Evolutionary conservation across 64 coral and sea anemone species (phyloP).

Genomic region (Anthopleura sola): DNA sequence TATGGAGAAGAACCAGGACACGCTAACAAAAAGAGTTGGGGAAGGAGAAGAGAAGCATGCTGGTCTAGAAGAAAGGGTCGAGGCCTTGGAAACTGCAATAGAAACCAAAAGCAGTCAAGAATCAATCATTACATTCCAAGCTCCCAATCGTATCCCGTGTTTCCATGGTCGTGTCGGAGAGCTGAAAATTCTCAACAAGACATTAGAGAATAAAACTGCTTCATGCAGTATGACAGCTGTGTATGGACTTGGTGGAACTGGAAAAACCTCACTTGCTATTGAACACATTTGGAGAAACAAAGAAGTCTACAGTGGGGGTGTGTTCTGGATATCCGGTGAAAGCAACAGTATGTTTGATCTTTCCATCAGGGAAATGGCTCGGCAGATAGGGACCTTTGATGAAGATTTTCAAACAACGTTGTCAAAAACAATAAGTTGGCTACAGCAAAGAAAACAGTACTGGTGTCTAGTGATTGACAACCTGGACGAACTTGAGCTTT

Average conservation of each 20-base stretch:
- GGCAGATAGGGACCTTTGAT: no score
- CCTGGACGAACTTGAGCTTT: constrained; percentile 41
- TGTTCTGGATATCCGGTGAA: no score
- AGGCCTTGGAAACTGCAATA: constrained; percentile 10
- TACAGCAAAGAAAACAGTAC: constrained; percentile 28
- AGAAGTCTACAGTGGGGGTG: constrained; percentile 15
- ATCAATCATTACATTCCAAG: constrained; percentile 31
- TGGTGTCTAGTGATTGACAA: constrained; percentile 71
- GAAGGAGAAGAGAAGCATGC: constrained; percentile 21
- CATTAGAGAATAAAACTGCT: no score
- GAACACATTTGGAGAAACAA: no score
- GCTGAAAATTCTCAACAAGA: no score
- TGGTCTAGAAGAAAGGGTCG: constrained; percentile 31
- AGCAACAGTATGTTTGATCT: not conserved
- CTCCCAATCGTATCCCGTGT: constrained; percentile 51
- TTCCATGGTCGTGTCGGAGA: constrained; percentile 10
- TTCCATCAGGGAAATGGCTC: no score
- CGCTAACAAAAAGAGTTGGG: constrained; percentile 24
- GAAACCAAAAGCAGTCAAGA: not conserved
- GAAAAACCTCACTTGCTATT: no score
- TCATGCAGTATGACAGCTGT: no score
- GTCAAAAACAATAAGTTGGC: not conserved
- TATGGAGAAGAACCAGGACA: constrained; percentile 24
- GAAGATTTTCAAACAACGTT: not conserved
- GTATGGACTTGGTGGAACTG: no score